Percentiles rank a stretch among this genome's conserved stretches.
Conservation (phyloP, 2,113 vertebrate genomes). For the Mus musculus region DNA sequence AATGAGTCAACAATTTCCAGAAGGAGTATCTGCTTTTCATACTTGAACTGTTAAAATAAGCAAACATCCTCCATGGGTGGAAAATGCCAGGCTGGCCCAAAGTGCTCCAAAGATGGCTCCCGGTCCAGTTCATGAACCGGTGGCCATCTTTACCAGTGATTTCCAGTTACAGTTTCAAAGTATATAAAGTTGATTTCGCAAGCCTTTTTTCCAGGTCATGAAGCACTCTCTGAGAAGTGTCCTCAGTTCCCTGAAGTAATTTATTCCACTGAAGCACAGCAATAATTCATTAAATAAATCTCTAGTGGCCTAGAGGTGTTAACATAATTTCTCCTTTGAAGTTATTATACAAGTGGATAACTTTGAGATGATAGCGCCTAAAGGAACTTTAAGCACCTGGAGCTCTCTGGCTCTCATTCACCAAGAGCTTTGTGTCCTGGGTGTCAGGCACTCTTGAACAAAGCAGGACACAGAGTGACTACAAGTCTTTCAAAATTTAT, state of each 20-base stretch:
- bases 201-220: slow-evolving; percentile 63
- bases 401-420: background rate
- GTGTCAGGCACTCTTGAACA: background rate
- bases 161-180: slow-evolving; percentile 30
- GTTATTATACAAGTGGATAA: slow-evolving; percentile 38
- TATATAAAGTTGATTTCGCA: slow-evolving; percentile 51
- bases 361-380: slow-evolving; percentile 35
- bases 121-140: slow-evolving; percentile 12
- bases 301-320: slow-evolving; percentile 40
- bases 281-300: slow-evolving; percentile 67
- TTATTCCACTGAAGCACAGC: slow-evolving; percentile 42
- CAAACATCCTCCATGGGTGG: background rate
- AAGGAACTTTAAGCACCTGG: slow-evolving; percentile 4
- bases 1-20: slow-evolving; percentile 60
- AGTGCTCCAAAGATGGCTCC: background rate
- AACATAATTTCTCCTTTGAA: slow-evolving; percentile 62
- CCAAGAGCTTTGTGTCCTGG: background rate
- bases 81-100: background rate
- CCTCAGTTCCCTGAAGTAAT: slow-evolving; percentile 64
- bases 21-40: slow-evolving; percentile 37
- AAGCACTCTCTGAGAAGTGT: slow-evolving; percentile 47
- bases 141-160: slow-evolving; percentile 46
- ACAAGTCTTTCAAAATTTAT: background rate
- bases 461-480: background rate
- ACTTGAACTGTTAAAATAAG: slow-evolving; percentile 46